Evolutionary conservation across 2,797 vertebrate genomes (phyloP), one percentile per base, ranked within the genome.

Genomic region (Anguilla megastoma): DNA sequence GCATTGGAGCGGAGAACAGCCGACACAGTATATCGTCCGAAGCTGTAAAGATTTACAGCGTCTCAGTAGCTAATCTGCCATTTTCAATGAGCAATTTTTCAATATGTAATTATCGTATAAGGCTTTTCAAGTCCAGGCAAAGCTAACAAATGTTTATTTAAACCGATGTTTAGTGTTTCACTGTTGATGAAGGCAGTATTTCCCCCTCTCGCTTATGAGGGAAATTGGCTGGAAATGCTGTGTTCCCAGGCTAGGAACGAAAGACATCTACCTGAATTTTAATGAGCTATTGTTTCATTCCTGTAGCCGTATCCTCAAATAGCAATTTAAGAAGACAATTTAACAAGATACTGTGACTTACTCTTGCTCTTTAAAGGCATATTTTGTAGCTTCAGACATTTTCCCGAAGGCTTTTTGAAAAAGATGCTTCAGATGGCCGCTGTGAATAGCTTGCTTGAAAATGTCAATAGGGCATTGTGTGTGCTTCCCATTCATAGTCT

Each of bases 401-500:
- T 50, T 79, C 33, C 18, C 8, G 79, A 21, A 82, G 21, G 45
- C 45, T 50, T 45, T 50, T 48, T n/a, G 8, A 4, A 36, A 48
- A 1, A 24, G 12, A 16, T 76, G 12, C 33, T 60, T 80, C 58
- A 24, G 9, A 54, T 24, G 74, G 86, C 60, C n/a, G 71, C 8
- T 60, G 27, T 56, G 69, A 88, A 84, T 88, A 36, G 45, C 21
- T n/a, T 84, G 60, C 41, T 82, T 66, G 86, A 30, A 30, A 7
- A 36, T 50, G 74, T 88, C 87, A 85, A 54, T 52, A 50, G 87
- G 48, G 45, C n/a, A 71, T 63, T 88, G 82, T 71, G 87, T 12
- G 9, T 52, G 52, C 71, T 80, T n/a, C 41, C 12, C 16, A 12
- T 80, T 84, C 79, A 83, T 87, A 86, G 66, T 45, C 33, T 91